Evolutionary conservation across 1,140 invertebrate species (phyloP).

Genomic region (Aphis craccivora): DNA sequence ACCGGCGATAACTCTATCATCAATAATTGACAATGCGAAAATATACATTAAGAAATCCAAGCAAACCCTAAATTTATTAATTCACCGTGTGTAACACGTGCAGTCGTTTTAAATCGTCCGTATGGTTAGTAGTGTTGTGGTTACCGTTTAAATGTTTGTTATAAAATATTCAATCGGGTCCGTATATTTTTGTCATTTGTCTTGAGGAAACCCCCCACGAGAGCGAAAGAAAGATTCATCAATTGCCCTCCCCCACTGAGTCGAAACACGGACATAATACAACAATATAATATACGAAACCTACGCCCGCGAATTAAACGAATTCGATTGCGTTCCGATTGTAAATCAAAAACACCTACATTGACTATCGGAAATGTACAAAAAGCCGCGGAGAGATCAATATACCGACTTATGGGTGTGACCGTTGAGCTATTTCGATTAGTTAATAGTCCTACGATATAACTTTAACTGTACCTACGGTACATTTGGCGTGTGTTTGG

Average conservation of each 20-base stretch:
- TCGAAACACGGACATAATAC: neutral
- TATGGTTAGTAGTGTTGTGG: neutral
- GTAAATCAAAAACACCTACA: constrained; percentile 29
- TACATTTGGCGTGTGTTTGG: neutral
- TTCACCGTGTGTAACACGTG: neutral
- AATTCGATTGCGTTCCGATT: neutral
- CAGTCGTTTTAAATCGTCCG: neutral
- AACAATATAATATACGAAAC: neutral
- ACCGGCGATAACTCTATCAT: neutral
- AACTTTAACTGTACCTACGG: neutral
- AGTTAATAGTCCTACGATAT: neutral
- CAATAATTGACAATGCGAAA: neutral
- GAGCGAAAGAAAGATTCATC: neutral
- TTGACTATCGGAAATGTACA: neutral
- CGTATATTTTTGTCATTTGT: neutral
- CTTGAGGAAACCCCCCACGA: neutral
- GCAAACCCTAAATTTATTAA: neutral
- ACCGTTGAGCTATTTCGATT: neutral
- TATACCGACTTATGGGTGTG: neutral
- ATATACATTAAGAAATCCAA: neutral
- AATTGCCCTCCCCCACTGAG: neutral
- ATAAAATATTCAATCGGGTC: neutral
- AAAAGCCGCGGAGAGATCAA: neutral
- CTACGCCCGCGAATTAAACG: neutral
- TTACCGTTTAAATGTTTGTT: neutral